Base-by-base conservation (phyloP, 2,113 vertebrate species). In the Prochilodus magdalenae region DNA sequence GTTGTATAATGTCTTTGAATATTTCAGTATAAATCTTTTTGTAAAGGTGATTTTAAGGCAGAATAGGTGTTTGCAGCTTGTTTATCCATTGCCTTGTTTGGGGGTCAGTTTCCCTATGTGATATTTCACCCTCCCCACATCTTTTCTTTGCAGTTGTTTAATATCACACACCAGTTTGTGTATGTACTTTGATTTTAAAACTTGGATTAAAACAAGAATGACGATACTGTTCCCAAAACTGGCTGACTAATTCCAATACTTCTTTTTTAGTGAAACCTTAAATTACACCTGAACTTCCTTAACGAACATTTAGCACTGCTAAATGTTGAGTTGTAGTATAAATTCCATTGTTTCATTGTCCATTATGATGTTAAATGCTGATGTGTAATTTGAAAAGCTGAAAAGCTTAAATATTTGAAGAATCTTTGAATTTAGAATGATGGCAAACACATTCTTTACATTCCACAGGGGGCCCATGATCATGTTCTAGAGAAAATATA, bases 11-110 rank as follows among this genome's bases (percentile, higher is more conserved):
- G 36, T 80, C 57, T 85, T 85, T 82, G 30, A 81, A 79, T 79
- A 69, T 82, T 83, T 81, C 60, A 67, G 70, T 79, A 57, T 81
- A 51, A 59, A 86, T 72, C 62, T 70, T 87, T 85, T 85, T 83
- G 55, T 69, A 80, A 77, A 57, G 60, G 55, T 79, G 78, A 60
- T 73, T 87, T 85, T 79, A 75, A 75, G 72, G 81, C 66, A 71
- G 78, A 77, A 73, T 74, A 76, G 67, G 69, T 85, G 80, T 86
- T 89, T 85, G 69, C 85, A 73, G 74, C 53, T 73, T 87, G 69
- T 88, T 86, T 84, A 59, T 82, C 84, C 84, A 72, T 85, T 87
- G 82, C 65, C 78, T 67, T 86, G 79, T 79, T 47, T 81, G 71
- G 49, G 40, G 53, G 65, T 81, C 62, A 44, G 47, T n/a, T n/a